Evolutionary conservation across 2,888 invertebrate genomes (phyloP).

Genomic region (Galerucella nymphaeae): DNA sequence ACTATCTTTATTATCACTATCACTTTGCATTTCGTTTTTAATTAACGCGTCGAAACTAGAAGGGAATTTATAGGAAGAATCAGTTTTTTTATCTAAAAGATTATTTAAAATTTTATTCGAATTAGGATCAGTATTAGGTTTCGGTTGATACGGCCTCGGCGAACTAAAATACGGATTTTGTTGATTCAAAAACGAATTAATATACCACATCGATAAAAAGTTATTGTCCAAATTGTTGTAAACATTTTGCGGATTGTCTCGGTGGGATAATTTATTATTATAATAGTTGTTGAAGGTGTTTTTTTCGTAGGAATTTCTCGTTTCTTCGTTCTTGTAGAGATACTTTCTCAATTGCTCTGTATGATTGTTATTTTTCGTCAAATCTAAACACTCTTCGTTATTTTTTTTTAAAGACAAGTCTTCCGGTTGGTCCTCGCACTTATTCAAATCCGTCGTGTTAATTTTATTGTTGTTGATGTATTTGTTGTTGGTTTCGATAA

Average conservation of each 20-base stretch:
- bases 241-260: conserved; percentile 62
- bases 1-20: conserved; percentile 40
- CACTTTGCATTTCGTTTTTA: conserved; percentile 61
- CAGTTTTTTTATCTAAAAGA: conserved; percentile 61
- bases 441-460: conserved; percentile 44
- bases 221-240: conserved; percentile 65
- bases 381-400: conserved; percentile 50
- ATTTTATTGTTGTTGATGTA: conserved; percentile 48
- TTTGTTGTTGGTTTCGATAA: conserved; percentile 51
- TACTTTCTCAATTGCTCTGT: conserved; percentile 59
- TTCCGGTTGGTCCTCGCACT: conserved; percentile 64
- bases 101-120: conserved; percentile 62
- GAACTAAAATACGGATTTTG: conserved; percentile 57
- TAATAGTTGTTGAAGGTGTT: conserved; percentile 60
- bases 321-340: conserved; percentile 57
- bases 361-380: conserved; percentile 51
- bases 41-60: conserved; percentile 62
- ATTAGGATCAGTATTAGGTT: conserved; percentile 44
- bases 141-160: conserved; percentile 38
- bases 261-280: conserved; percentile 53
- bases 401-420: conserved; percentile 59
- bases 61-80: conserved; percentile 56
- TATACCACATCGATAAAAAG: conserved; percentile 64
- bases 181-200: conserved; percentile 61
- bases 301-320: conserved; percentile 63